Evolutionary conservation across 2,113 vertebrate genomes (phyloP), one percentile per base, ranked within the genome.

Genomic region (Labeo catla): DNA sequence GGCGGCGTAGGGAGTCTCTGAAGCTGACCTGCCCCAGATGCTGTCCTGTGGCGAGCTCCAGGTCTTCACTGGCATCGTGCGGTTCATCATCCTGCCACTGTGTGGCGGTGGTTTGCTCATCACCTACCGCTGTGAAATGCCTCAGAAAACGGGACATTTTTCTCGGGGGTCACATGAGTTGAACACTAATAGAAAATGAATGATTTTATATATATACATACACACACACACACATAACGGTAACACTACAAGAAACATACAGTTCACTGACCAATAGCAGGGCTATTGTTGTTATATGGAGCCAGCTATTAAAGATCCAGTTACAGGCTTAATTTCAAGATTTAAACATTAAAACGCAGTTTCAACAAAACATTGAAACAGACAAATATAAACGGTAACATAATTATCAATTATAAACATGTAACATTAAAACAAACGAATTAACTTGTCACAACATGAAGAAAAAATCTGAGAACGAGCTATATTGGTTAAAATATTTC

Each of bases 121-220:
- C 98, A 0, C 98, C 98, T 11, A 98, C 97, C 4, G 96, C 93
- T 0, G 97, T 98, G 95, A 99, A 99, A 84, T 97, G 94, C 88
- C 86, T 96, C 93, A 99, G 92, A 91, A 96, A 97, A 63, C 23
- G 93, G 86, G 97, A 94, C 98, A 99, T 99, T 54, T 74, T 84
- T 34, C 19, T 34, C 19, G 8, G 34, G 45, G 39, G 45, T 12
- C 54, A 34, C n/a, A 28, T 73, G 66, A 36, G 79, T 47, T 65
- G 65, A 61, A 39, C 13, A 10, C 47, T 45, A 66, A 39, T 2
- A 54, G 19, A 59, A 57, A 57, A 19, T 28, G 28, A 28, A 28
- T 28, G 28, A 28, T 28, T 28, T 28, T 28, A 28, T 28, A 28
- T 28, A 28, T 28, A 28, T 28, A 28, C 28, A 28, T 2, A 28